Conservation (phyloP, 2,888 invertebrate species). For the Drymonia ruficornis region DNA sequence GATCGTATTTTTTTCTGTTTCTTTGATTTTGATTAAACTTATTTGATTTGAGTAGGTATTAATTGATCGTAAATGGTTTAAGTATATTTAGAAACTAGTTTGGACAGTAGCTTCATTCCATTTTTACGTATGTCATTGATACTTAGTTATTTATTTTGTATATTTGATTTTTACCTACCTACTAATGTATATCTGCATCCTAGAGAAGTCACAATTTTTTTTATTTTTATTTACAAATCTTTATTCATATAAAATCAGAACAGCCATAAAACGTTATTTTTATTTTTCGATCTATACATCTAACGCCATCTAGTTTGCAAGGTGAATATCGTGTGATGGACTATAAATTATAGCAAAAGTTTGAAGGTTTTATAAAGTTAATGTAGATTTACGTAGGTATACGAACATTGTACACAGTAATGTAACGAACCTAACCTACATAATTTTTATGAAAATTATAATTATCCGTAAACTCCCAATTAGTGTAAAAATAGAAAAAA, state of each 20-base stretch:
- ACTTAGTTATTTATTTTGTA: constrained; percentile 23
- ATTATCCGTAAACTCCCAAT: constrained; percentile 8
- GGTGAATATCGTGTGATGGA: constrained; percentile 21
- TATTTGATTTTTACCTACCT: background rate
- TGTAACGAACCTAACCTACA: too few relatives aligned
- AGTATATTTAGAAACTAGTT: constrained; percentile 17
- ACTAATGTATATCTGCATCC: background rate
- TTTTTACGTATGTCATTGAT: constrained; percentile 15
- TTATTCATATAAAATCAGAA: background rate
- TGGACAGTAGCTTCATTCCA: background rate
- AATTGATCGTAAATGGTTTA: constrained; percentile 54
- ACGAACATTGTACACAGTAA: too few relatives aligned
- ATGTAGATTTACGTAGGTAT: too few relatives aligned
- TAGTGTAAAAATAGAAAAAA: background rate
- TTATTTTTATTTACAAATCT: background rate
- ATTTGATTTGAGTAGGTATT: constrained; percentile 60
- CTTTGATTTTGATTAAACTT: constrained; percentile 55
- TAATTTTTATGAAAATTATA: constrained; percentile 1
- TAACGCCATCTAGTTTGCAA: constrained; percentile 35
- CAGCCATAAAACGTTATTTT: background rate
- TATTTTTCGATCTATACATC: constrained; percentile 13
- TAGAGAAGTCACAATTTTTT: background rate
- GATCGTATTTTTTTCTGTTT: constrained; percentile 54
- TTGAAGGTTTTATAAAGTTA: constrained; percentile 16
- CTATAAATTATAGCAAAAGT: constrained; percentile 17